Evolutionary conservation across 1,140 invertebrate species (phyloP).

Genomic region (Callitettix versicolor): DNA sequence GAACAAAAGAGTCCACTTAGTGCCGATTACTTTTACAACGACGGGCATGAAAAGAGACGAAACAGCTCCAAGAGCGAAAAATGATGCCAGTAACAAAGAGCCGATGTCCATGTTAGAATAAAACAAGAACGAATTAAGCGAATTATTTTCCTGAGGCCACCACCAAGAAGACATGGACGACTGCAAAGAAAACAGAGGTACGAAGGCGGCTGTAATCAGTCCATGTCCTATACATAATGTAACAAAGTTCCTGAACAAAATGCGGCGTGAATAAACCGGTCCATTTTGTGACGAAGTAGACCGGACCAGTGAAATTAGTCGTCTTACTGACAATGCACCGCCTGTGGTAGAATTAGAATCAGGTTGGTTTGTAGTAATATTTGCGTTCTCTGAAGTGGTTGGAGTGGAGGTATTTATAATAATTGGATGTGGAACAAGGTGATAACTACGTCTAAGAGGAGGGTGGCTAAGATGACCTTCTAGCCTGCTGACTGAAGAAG

Average conservation of each 20-base stretch:
- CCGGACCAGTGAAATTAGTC: conserved; percentile 46
- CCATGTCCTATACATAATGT: conserved; percentile 44
- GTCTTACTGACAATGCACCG: conserved; percentile 52
- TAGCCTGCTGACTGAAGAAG: no score
- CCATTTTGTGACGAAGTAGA: conserved; percentile 30
- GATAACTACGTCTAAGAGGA: no score
- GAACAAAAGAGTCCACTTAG: conserved; percentile 38
- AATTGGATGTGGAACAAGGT: no score
- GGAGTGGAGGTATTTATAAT: no score
- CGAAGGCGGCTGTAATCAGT: conserved; percentile 47
- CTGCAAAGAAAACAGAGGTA: conserved; percentile 50
- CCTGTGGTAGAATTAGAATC: conserved; percentile 56
- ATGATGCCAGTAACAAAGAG: conserved; percentile 39
- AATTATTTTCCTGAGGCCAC: conserved; percentile 26
- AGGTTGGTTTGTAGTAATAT: conserved; percentile 36
- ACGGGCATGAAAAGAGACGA: conserved; percentile 41
- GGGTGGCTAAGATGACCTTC: no score
- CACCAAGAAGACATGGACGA: conserved; percentile 27
- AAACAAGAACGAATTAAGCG: conserved; percentile 8
- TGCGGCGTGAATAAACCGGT: conserved; percentile 32
- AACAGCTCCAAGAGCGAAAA: conserved; percentile 41
- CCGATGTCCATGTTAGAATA: conserved; percentile 34
- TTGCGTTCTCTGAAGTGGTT: no score
- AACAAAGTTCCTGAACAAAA: conserved; percentile 41
- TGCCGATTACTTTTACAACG: conserved; percentile 42